Evolutionary conservation across 2,888 invertebrate genomes (phyloP).

Genomic region (Leucoma salicis): DNA sequence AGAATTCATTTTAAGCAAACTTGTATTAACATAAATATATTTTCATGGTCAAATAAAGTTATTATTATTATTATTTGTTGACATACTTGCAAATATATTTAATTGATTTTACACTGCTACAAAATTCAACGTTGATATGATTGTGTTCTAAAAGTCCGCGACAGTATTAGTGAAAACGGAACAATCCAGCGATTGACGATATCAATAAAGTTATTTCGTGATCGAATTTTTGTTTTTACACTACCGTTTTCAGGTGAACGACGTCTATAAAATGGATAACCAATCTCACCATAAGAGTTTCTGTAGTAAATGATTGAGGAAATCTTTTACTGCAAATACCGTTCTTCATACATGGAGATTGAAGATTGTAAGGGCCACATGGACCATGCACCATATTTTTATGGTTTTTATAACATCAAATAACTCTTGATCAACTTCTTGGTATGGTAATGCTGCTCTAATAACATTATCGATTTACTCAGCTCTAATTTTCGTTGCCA

Average conservation of each 20-base stretch:
- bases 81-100: neutral
- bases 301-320: neutral
- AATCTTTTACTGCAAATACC: neutral
- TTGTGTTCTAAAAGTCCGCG: neutral
- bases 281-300: neutral
- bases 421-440: slow-evolving; percentile 18
- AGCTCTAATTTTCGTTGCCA: slow-evolving; percentile 26
- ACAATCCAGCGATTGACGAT: neutral
- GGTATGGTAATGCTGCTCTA: slow-evolving; percentile 27
- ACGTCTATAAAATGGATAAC: neutral
- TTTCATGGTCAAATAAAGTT: too few species aligned
- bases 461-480: slow-evolving; percentile 27
- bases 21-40: too few species aligned
- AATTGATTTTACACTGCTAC: neutral
- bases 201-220: neutral
- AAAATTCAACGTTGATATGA: neutral
- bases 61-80: too few species aligned
- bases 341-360: neutral
- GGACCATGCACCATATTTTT: neutral
- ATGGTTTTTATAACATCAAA: neutral
- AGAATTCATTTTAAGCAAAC: too few species aligned
- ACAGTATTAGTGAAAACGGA: neutral
- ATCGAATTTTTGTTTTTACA: neutral
- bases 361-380: neutral
- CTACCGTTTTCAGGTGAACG: neutral